Percentiles rank a stretch among this genome's conserved stretches.
Evolutionary conservation across 2,113 vertebrate species (phyloP).

Genomic region (Psilopsiagon aurifrons): DNA sequence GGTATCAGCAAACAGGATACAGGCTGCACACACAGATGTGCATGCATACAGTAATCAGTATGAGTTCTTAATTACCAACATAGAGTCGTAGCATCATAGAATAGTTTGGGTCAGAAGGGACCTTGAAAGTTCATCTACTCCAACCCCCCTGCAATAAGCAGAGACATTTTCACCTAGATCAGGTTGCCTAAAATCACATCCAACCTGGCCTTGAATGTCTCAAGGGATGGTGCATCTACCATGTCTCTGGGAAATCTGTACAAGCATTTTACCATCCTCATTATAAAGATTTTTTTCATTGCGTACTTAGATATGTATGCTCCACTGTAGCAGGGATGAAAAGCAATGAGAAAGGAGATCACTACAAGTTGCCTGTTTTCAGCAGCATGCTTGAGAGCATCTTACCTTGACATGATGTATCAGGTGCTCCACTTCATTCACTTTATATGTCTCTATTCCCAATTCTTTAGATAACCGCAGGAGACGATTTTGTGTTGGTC

Average conservation of each 20-base stretch:
- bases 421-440: conserved; percentile 89
- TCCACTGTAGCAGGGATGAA: not conserved
- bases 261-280: not conserved
- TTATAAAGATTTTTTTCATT: not conserved
- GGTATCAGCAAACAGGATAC: not conserved
- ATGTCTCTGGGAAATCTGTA: not conserved
- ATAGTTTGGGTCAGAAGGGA: not conserved
- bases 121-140: not conserved
- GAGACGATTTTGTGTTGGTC: conserved; percentile 95
- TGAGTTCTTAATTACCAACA: not conserved
- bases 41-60: not conserved
- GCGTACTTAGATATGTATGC: not conserved
- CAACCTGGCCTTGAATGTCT: not conserved
- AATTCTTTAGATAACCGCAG: conserved; percentile 89
- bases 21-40: not conserved
- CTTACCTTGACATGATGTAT: conserved; percentile 91
- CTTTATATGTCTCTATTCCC: conserved; percentile 92
- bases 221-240: not conserved
- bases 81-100: not conserved
- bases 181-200: not conserved
- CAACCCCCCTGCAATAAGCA: not conserved
- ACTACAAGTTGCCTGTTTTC: not conserved
- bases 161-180: not conserved
- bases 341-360: not conserved
- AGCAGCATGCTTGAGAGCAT: not conserved